Percentiles rank a stretch among this genome's conserved stretches.
phyloP scores from a whole-genome alignment of 2,888 invertebrate genomes.

The Drosophila lacicola region DNA sequence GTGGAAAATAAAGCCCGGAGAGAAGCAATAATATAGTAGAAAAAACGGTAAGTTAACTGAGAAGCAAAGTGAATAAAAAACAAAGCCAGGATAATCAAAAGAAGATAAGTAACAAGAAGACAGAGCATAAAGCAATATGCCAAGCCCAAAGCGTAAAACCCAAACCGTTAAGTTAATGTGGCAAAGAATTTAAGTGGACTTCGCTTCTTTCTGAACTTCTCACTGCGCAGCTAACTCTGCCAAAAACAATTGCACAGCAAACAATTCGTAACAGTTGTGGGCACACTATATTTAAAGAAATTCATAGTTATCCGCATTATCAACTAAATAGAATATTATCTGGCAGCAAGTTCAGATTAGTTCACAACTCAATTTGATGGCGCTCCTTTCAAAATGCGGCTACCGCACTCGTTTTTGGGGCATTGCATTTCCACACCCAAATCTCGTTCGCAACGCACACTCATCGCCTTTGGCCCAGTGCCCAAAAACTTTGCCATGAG shows the following conservation, averaged over 20 bases:
- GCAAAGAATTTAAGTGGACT: neutral
- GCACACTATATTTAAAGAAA: neutral
- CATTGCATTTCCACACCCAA: conserved; percentile 6
- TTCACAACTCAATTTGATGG: conserved; percentile 43
- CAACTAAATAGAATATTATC: conserved; percentile 13
- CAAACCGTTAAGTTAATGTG: neutral
- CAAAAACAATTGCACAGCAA: neutral
- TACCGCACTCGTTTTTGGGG: conserved; percentile 3
- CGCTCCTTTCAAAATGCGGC: conserved; percentile 9
- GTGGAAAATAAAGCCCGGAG: too few species aligned
- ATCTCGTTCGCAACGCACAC: conserved; percentile 2
- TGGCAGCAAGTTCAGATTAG: conserved; percentile 19
- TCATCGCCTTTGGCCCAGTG: conserved; percentile 45
- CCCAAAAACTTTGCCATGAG: conserved; percentile 43
- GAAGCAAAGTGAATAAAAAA: too few species aligned
- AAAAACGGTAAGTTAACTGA: too few species aligned
- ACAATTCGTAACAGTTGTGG: neutral
- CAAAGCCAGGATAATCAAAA: too few species aligned
- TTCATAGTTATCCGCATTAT: conserved; percentile 14
- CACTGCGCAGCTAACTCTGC: neutral
- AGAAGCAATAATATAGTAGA: too few species aligned
- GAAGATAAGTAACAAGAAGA: too few species aligned
- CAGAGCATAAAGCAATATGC: neutral
- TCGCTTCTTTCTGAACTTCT: neutral
- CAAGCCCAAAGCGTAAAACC: neutral